Evolutionary conservation across 2,888 invertebrate genomes (phyloP), one percentile per base, ranked within the genome.

Genomic region (Trachelus tabidus): DNA sequence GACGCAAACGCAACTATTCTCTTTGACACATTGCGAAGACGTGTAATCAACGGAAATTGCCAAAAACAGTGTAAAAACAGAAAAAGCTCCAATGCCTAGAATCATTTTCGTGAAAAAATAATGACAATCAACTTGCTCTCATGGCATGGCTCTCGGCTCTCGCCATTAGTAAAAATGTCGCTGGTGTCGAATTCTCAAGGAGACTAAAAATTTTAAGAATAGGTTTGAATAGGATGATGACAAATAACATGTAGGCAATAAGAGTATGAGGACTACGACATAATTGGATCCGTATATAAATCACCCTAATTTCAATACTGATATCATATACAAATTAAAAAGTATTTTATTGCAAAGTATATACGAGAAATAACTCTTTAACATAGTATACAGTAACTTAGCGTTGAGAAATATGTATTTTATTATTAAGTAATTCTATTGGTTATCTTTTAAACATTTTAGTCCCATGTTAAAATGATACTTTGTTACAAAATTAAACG

Each of bases 1-100:
- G 75, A 82, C 77, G 79, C 92, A 92, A 69, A 83, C 81, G 82
- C 92, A 92, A 76, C 87, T 80, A 34, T 79, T 79, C 73, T 77
- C 35, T 76, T 86, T 80, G 4, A 80, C 75, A 82, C 91, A 91
- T 82, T 84, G 81, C 11, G 84, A 83, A 11, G 34, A 75, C 69
- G 34, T 33, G 23, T 12, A 11, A 74, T 37, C 74, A n/a, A 74
- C 12, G 35, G 4, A 34, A 35, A 74, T 74, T 23, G 34, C 37
- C 30, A 74, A 74, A 33, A 34, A 35, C 34, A 74, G 30, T 37
- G 34, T 30, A 74, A 74, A 35, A 74, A 34, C 15, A 34, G 35
- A 30, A 74, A 74, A 35, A 4, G 35, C n/a, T 30, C 6, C 37
- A 35, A 23, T 34, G 34, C 23, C 30, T 12, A 34, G 6, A 74